Conservation (phyloP, 2,113 vertebrate species). For the Andinoacara biseriatus region DNA sequence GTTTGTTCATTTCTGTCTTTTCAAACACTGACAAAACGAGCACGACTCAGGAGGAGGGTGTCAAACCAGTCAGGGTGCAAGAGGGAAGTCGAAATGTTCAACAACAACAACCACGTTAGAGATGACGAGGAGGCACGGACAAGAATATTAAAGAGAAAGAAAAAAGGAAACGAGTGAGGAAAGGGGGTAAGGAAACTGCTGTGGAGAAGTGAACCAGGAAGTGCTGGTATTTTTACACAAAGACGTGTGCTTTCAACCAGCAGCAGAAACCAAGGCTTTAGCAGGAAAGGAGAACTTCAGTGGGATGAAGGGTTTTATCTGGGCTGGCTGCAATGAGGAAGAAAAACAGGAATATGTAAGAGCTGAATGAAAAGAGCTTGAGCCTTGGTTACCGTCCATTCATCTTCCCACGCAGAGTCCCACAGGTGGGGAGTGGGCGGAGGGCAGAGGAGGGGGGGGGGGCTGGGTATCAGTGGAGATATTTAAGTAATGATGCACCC, state of each 20-base stretch:
- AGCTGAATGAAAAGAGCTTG: neutral
- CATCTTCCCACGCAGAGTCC: constrained; percentile 42
- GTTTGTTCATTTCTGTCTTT: neutral
- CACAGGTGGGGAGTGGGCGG: constrained; percentile 12
- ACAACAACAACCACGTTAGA: neutral
- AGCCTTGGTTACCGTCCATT: constrained; percentile 22
- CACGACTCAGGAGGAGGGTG: neutral
- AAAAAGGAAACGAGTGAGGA: neutral
- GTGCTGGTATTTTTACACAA: neutral
- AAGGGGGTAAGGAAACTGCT: constrained; percentile 13
- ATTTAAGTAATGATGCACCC: neutral
- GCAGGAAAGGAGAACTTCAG: neutral
- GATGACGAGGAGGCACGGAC: neutral
- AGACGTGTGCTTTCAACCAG: neutral
- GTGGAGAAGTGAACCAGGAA: constrained; percentile 28
- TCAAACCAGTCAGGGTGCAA: neutral
- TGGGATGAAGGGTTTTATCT: neutral
- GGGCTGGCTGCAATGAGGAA: neutral
- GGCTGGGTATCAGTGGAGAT: constrained; percentile 39
- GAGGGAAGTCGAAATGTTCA: neutral
- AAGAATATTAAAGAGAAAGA: neutral
- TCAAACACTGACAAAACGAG: neutral
- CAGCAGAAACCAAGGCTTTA: neutral
- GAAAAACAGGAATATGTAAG: neutral
- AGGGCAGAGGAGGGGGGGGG: neutral